Evolutionary conservation across 2,113 vertebrate species (phyloP), one percentile per base, ranked within the genome.

Genomic region (Coreoperca whiteheadi): DNA sequence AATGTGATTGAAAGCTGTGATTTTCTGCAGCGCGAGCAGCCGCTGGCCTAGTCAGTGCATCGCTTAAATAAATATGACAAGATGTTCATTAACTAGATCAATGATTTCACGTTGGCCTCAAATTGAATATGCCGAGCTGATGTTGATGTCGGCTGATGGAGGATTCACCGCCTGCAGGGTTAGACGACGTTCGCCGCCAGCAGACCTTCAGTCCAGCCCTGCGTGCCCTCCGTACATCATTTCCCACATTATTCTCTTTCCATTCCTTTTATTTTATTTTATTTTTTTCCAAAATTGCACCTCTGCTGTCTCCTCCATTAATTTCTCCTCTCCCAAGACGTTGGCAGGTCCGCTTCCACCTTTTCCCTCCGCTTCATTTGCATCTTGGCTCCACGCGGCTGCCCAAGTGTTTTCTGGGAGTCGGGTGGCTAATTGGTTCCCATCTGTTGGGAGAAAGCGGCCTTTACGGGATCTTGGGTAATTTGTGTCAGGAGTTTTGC

Each of bases 401-500:
- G 92, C 91, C 90, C 90, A 88, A 89, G 88, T 92, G 91, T 86
- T 90, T 90, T 87, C 87, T 78, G n/a, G 76, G 90, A 92, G 89
- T 92, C 90, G 82, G 91, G 83, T 92, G 91, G 88, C 86, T 94
- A 94, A 95, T 95, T 93, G 92, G 91, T 86, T 91, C 86, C 93
- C 93, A 94, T 94, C 93, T 94, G 94, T 76, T 86, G 90, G 88
- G 88, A 90, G 79, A 79, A 78, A 73, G 61, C 34, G 25, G 92
- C 74, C 84, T 90, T 85, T 79, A 74, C 54, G 37, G 82, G 65
- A 83, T 87, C 54, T 9, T 70, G 79, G 64, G 71, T 89, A 89
- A 91, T 90, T 89, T 88, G 79, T 87, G 88, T 89, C 85, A 67
- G 65, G 85, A 83, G 77, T 86, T 89, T 86, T 74, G 65, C 56